These are phyloP conservation scores for Drusus annulatus DNA, from an alignment of 1,140 invertebrate species.

Conservation along the genomic window DNA sequence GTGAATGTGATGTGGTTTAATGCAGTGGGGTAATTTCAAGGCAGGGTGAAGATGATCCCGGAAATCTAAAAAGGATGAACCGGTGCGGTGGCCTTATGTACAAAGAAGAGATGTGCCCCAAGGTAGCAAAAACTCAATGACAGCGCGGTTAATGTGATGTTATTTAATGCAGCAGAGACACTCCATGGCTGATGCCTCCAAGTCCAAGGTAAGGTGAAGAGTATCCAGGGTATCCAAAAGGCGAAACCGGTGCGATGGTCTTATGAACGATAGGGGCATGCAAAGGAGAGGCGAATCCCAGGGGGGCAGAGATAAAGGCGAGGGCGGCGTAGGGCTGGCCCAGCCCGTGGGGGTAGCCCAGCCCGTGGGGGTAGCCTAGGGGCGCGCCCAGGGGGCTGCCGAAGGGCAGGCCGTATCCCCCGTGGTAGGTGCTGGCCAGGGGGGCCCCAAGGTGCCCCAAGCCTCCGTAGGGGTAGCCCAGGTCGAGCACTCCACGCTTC, in stretches of 20 bases:
- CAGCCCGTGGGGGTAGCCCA: slow-evolving; percentile 39
- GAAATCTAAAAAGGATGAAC: not conserved
- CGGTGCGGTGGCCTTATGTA: too few species aligned
- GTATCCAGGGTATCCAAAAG: slow-evolving; percentile 52
- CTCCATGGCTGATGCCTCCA: slow-evolving; percentile 43
- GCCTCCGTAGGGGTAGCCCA: slow-evolving; percentile 49
- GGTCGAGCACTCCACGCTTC: slow-evolving; percentile 49
- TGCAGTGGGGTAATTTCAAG: too few species aligned
- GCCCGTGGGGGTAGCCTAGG: slow-evolving; percentile 12
- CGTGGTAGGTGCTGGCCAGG: not conserved
- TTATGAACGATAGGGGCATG: slow-evolving; percentile 54
- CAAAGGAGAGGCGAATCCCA: slow-evolving; percentile 45
- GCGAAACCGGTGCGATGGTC: slow-evolving; percentile 51
- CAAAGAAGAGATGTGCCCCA: too few species aligned
- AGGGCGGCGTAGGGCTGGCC: slow-evolving; percentile 52
- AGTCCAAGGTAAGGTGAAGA: slow-evolving; percentile 45
- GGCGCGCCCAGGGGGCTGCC: not conserved
- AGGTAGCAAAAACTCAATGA: too few species aligned
- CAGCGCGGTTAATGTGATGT: not conserved
- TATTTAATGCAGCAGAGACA: slow-evolving; percentile 24
- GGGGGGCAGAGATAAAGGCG: slow-evolving; percentile 40
- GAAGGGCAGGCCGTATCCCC: slow-evolving; percentile 27
- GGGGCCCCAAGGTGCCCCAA: slow-evolving; percentile 18
- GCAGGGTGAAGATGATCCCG: not conserved
- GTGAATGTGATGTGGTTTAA: too few species aligned